Percentiles rank a stretch among this genome's conserved stretches.
Conservation (phyloP, 2,113 vertebrate genomes). For the Platysteira castanea region DNA sequence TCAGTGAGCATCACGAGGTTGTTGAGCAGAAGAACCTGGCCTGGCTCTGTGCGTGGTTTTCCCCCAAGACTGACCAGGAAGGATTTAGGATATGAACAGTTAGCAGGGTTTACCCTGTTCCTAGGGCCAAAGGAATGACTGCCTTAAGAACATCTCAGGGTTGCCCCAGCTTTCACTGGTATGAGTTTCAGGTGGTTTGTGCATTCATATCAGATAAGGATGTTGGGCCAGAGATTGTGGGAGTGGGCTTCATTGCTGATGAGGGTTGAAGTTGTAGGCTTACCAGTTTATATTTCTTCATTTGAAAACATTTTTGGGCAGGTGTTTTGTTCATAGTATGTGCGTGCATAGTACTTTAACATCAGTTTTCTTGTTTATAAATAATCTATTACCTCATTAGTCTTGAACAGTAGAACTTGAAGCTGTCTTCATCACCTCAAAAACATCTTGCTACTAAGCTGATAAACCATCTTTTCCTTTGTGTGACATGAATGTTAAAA, state of each 20-base stretch:
- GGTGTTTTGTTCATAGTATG: background rate
- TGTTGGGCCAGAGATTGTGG: background rate
- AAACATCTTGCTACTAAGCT: background rate
- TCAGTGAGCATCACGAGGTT: rapidly evolving
- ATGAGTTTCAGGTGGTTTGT: background rate
- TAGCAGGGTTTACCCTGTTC: background rate
- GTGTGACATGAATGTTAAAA: slow-evolving; percentile 23
- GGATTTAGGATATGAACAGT: background rate
- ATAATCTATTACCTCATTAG: background rate
- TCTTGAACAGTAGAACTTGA: background rate
- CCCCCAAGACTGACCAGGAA: background rate
- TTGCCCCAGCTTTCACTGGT: background rate
- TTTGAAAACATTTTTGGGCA: background rate
- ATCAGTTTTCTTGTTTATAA: background rate
- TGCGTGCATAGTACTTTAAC: background rate
- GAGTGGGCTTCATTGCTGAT: rapidly evolving
- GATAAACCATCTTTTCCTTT: background rate
- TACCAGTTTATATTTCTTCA: background rate
- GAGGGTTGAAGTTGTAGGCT: background rate
- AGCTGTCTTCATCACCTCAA: background rate
- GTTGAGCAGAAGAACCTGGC: background rate
- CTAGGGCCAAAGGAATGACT: background rate
- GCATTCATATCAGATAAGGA: background rate
- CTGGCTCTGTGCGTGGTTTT: rapidly evolving
- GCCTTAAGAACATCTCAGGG: background rate